Base-by-base conservation (phyloP, 2,888 invertebrate species). In the Loripinus fragilis region DNA sequence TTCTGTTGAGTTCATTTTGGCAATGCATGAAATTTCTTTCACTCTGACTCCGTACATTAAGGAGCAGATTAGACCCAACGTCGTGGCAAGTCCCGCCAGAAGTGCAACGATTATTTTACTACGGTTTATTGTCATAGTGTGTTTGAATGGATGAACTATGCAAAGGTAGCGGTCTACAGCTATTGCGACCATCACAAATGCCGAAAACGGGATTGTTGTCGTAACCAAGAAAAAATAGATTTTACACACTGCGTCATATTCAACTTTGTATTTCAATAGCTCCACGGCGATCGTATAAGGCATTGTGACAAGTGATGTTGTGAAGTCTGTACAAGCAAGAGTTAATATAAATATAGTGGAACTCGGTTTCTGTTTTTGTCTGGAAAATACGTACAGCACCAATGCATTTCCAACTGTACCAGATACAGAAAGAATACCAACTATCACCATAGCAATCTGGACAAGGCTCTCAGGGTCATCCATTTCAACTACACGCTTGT, bases 271-370 rank as follows among this genome's bases (percentile, higher is more conserved):
- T 7, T 87, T 72, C 0, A 89, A 55, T 15, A 83, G 85, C 76
- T 93, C 93, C 69, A 91, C 85, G 65, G 80, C 86, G 25, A 92
- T 90, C 0, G 92, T 90, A 75, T 86, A 91, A 3, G 92, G 92
- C 69, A 92, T 91, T 66, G 91, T 90, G 5, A 92, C 85, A 8
- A 90, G 75, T 72, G 91, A 91, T 0, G 92, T 91, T 15, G 87
- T 84, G 69, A 92, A 89, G 72, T 92, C 92, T 0, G 90, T 91
- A 12, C 89, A 90, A 20, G 92, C 92, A 33, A 92, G 71, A 5
- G 90, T 90, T 52, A 92, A 73, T 64, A 92, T 92, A 75, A 92
- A 92, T 50, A 92, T 89, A 0, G 92, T 92, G 2, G 93, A 92
- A 15, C 91, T 91, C 66, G 83, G 75, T 72, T 91, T 90, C 81